These are phyloP conservation scores for Pyrrhia umbra DNA, from an alignment of 2,888 invertebrate genomes.

Conservation along the genomic window DNA sequence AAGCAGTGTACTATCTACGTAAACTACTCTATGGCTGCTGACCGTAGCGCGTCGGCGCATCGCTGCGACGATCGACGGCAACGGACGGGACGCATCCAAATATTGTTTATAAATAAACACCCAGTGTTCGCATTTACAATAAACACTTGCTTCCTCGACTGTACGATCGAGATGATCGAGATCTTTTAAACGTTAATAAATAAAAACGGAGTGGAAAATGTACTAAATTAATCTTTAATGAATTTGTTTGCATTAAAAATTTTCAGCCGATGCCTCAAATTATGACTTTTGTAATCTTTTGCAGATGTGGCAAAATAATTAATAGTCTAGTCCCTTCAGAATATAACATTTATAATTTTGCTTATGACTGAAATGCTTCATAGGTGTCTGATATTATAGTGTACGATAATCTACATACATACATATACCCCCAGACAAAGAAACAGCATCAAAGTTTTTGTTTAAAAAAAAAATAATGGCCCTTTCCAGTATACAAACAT, in stretches of 20 bases:
- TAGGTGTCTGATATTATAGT: no score
- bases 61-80: conserved; percentile 65
- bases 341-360: no score
- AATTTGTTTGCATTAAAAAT: neutral
- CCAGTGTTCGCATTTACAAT: conserved; percentile 50
- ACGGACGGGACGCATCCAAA: conserved; percentile 55
- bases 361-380: no score
- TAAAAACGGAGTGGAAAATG: neutral
- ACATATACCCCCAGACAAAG: no score
- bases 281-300: no score
- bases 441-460: no score
- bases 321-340: no score
- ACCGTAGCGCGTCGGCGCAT: conserved; percentile 77
- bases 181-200: conserved; percentile 6
- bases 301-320: no score
- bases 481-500: no score
- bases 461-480: no score
- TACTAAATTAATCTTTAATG: no score
- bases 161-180: conserved; percentile 41
- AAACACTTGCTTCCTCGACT: conserved; percentile 44
- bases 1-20: neutral
- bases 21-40: conserved; percentile 65
- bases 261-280: neutral
- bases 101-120: conserved; percentile 77
- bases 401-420: no score